Evolutionary conservation across 2,888 invertebrate genomes (phyloP).

Genomic region (Idaea straminata): DNA sequence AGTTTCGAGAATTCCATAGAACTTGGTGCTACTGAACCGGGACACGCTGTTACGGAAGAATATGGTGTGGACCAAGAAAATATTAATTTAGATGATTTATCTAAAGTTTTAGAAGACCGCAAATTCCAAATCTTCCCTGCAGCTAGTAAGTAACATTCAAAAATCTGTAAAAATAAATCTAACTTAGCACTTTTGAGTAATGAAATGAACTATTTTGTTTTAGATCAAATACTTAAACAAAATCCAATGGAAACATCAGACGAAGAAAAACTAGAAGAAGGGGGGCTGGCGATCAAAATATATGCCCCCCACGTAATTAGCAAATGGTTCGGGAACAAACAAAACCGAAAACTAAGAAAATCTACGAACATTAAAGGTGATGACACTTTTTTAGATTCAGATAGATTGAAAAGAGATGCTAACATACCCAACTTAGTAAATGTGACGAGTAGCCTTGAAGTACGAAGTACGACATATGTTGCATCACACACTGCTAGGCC

Average conservation of each 20-base stretch:
- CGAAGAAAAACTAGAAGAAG: constrained; percentile 1
- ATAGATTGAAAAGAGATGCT: constrained; percentile 14
- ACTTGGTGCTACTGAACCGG: not conserved
- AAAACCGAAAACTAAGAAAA: constrained; percentile 8
- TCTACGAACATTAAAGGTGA: constrained; percentile 5
- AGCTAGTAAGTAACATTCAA: not conserved
- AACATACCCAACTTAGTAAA: not conserved
- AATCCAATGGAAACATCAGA: not conserved
- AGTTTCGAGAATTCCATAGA: not conserved
- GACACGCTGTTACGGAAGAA: not conserved
- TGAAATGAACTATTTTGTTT: not conserved
- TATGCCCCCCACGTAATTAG: constrained; percentile 15
- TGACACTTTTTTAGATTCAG: constrained; percentile 8
- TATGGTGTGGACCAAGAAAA: constrained; percentile 4
- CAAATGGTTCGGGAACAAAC: constrained; percentile 17
- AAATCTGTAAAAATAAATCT: not conserved
- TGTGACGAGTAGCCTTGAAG: not conserved
- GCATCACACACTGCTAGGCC: not conserved
- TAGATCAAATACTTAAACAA: not conserved
- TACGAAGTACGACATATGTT: not conserved
- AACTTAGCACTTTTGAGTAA: not conserved
- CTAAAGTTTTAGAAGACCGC: constrained; percentile 10
- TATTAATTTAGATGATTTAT: constrained; percentile 23
- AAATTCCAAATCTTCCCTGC: not conserved
- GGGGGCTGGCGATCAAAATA: constrained; percentile 4